These are phyloP conservation scores for Dryobates pubescens DNA, from an alignment of 2,797 vertebrate species.

Conservation along the genomic window DNA sequence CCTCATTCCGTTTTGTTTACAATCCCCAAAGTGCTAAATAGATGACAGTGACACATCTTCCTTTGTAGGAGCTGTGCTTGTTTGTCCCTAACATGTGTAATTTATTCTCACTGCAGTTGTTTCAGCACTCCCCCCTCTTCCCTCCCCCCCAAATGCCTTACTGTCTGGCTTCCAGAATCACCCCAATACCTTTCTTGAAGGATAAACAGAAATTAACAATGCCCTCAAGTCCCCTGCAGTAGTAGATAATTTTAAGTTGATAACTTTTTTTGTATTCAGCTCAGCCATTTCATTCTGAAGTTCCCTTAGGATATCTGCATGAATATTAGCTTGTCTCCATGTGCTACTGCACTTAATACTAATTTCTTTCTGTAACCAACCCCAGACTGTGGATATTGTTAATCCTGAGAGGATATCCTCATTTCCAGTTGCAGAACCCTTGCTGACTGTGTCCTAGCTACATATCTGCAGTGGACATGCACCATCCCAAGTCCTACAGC, in stretches of 20 bases:
- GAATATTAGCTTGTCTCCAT: background rate
- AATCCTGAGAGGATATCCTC: background rate
- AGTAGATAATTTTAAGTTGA: constrained; percentile 11
- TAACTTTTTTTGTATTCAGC: background rate
- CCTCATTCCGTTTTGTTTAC: constrained; percentile 51
- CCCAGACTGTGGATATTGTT: background rate
- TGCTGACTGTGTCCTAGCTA: background rate
- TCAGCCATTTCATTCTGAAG: constrained; percentile 1
- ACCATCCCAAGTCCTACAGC: background rate
- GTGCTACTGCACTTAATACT: background rate
- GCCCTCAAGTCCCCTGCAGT: background rate
- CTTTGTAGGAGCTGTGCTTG: background rate
- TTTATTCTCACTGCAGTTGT: constrained; percentile 38
- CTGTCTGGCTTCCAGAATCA: constrained; percentile 6
- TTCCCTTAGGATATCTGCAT: constrained; percentile 15
- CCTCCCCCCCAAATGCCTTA: background rate
- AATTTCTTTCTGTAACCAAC: background rate
- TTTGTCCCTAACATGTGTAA: constrained; percentile 30
- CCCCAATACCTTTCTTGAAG: constrained; percentile 5
- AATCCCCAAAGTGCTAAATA: constrained; percentile 34
- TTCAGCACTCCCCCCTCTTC: background rate
- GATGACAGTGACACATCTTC: constrained; percentile 47
- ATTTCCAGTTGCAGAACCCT: background rate
- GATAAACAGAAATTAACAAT: background rate
- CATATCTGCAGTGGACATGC: too few species aligned